Conservation (phyloP, 2,797 vertebrate genomes). For the Sebastes hubbsi region DNA sequence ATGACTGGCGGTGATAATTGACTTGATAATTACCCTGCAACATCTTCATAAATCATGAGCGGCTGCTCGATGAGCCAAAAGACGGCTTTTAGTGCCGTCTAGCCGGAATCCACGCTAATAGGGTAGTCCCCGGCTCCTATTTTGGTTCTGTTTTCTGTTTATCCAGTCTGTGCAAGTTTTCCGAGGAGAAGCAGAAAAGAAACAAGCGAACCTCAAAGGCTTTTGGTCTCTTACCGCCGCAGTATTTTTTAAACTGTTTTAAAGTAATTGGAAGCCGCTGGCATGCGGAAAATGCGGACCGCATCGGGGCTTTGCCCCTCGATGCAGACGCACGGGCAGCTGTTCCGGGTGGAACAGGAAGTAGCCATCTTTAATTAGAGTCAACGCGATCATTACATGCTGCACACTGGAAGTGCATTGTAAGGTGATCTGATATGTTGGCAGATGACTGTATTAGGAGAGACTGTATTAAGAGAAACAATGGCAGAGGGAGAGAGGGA, state of each 20-base stretch:
- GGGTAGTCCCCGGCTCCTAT: constrained; percentile 38
- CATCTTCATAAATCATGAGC: constrained; percentile 71
- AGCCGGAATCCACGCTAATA: constrained; percentile 16
- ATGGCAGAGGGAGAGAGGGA: constrained; percentile 15
- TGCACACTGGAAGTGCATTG: constrained; percentile 55
- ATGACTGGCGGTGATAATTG: constrained; percentile 71
- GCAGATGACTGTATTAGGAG: constrained; percentile 70
- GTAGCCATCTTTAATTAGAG: constrained; percentile 76
- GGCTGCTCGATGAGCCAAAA: constrained; percentile 40
- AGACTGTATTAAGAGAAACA: constrained; percentile 59
- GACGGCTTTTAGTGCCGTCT: constrained; percentile 14
- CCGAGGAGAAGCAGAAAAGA: constrained; percentile 56
- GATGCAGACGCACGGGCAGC: constrained; percentile 65
- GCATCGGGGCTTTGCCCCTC: constrained; percentile 65
- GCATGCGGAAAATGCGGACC: constrained; percentile 74
- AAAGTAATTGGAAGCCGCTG: constrained; percentile 78
- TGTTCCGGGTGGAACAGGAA: constrained; percentile 72
- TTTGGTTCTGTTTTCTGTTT: constrained; percentile 61
- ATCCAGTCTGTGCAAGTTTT: constrained; percentile 51
- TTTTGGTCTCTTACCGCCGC: constrained; percentile 48
- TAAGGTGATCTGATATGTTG: constrained; percentile 69
- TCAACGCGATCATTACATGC: constrained; percentile 60
- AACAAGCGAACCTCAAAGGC: constrained; percentile 69
- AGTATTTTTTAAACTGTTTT: constrained; percentile 71
- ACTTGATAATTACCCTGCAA: constrained; percentile 71